Percentiles rank a stretch among this genome's conserved stretches.
Conservation (phyloP, 2,113 vertebrate species). For the Rattus norvegicus region DNA sequence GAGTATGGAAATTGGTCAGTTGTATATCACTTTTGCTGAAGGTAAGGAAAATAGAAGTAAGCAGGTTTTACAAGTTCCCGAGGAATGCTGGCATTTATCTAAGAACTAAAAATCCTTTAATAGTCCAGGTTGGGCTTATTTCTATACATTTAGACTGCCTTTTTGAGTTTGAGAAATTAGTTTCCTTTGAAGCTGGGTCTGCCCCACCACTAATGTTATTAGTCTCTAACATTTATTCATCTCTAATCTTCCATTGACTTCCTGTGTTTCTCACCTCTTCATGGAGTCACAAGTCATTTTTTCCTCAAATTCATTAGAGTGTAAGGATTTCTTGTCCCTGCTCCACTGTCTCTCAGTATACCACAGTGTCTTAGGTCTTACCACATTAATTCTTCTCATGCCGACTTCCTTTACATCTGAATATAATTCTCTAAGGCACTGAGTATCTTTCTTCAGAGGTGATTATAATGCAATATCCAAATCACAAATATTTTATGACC, state of each 20-base stretch:
- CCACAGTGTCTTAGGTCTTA: conserved; percentile 52
- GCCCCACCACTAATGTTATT: no score
- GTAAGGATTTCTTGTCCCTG: background rate
- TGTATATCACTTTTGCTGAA: background rate
- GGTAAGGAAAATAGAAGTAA: background rate
- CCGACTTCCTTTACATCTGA: conserved; percentile 57
- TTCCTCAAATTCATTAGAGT: background rate
- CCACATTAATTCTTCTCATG: background rate
- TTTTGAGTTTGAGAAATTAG: background rate
- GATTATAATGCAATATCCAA: conserved; percentile 68
- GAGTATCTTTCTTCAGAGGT: conserved; percentile 55
- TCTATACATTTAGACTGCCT: background rate
- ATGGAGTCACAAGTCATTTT: no score
- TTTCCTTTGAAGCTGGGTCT: background rate
- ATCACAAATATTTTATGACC: background rate
- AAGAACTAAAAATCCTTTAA: background rate
- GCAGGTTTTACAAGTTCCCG: background rate
- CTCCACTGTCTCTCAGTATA: background rate
- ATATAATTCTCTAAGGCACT: conserved; percentile 62
- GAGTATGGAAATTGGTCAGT: no score
- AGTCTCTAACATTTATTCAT: background rate
- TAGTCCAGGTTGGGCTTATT: background rate
- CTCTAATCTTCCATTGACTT: background rate
- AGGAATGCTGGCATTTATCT: background rate
- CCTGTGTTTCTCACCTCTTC: background rate